Conservation (phyloP, 2,888 invertebrate species). For the Cheilosia grossa region DNA sequence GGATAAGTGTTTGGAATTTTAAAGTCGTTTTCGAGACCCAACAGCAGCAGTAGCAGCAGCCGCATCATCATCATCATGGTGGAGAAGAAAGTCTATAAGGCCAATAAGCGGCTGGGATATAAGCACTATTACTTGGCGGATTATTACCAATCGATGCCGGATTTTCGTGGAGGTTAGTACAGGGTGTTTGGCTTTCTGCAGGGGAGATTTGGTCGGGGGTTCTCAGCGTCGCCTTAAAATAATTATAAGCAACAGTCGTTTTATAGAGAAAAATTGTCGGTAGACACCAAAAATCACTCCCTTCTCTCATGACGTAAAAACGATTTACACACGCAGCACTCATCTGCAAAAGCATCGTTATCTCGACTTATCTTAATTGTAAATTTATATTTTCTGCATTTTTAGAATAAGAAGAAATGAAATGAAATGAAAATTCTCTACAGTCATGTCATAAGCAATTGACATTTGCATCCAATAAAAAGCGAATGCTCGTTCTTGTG, state of each 20-base stretch:
- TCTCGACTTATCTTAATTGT: neutral
- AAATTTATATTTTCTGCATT: neutral
- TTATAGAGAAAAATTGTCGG: too few relatives aligned
- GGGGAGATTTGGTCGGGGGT: neutral
- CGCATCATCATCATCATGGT: conserved; percentile 40
- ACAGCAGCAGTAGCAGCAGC: neutral
- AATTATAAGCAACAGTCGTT: too few relatives aligned
- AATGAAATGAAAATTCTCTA: too few relatives aligned
- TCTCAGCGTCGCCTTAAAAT: neutral
- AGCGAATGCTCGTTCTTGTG: neutral
- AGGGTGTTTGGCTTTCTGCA: neutral
- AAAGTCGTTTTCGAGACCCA: conserved; percentile 1
- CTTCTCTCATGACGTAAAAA: too few relatives aligned
- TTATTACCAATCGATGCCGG: conserved; percentile 81
- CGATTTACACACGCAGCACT: neutral
- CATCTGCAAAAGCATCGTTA: neutral
- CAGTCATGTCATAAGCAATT: neutral
- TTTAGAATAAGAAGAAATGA: neutral
- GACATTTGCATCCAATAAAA: neutral
- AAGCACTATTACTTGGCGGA: conserved; percentile 83
- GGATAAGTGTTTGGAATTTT: neutral
- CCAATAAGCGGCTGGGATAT: conserved; percentile 47
- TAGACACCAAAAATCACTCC: too few relatives aligned
- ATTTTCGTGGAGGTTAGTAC: conserved; percentile 75
- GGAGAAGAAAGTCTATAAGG: conserved; percentile 34